A percentile compares a stretch with the other conserved stretches of the same genome.
Conservation (phyloP, 1,140 invertebrate species). For the Mercenaria mercenaria region DNA sequence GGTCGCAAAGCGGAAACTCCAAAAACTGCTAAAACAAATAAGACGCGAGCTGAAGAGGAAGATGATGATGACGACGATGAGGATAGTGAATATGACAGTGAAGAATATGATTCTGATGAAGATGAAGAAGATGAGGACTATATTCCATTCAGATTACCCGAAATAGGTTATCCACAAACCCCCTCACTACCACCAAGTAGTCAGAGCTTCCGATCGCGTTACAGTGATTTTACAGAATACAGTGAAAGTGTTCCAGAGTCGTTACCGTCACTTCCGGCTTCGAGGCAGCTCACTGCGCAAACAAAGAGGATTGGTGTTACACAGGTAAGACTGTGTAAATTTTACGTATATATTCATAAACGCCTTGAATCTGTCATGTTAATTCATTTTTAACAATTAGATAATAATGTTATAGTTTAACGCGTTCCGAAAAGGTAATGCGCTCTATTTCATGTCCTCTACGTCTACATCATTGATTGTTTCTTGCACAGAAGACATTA, state of each 20-base stretch:
- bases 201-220: slow-evolving; percentile 46
- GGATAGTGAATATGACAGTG: slow-evolving; percentile 18
- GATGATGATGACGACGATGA: slow-evolving; percentile 6
- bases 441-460: too few species aligned
- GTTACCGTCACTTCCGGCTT: slow-evolving; percentile 25
- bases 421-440: too few species aligned
- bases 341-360: too few species aligned
- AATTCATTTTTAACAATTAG: too few species aligned
- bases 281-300: slow-evolving; percentile 32
- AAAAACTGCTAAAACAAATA: neutral
- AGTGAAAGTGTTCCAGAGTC: slow-evolving; percentile 48
- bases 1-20: neutral
- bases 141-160: slow-evolving; percentile 46
- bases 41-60: neutral
- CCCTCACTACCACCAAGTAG: slow-evolving; percentile 54
- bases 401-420: too few species aligned
- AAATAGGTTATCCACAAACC: slow-evolving; percentile 53
- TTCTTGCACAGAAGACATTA: too few species aligned
- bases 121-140: slow-evolving; percentile 48
- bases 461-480: too few species aligned
- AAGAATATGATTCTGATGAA: slow-evolving; percentile 42
- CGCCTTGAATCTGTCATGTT: too few species aligned
- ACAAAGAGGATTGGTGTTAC: slow-evolving; percentile 22
- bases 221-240: slow-evolving; percentile 26
- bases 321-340: neutral